These are phyloP conservation scores for Salvelinus fontinalis DNA, from an alignment of 2,113 vertebrate genomes.

Conservation along the genomic window DNA sequence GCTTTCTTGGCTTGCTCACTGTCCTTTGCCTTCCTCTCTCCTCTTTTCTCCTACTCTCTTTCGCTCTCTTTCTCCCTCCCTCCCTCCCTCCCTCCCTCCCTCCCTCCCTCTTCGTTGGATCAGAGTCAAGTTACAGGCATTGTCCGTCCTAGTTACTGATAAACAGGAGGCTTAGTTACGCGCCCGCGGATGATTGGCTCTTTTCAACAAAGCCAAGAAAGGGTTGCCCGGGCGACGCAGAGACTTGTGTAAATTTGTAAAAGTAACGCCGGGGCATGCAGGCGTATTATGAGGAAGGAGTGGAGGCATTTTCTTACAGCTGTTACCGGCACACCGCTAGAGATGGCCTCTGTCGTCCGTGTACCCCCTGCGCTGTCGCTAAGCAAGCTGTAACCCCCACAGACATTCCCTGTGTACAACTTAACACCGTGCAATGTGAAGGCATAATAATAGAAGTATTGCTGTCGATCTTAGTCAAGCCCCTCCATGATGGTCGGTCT, in stretches of 20 bases:
- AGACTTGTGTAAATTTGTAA: conserved; percentile 55
- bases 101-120: conserved; percentile 3
- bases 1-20: conserved; percentile 15
- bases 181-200: conserved; percentile 52
- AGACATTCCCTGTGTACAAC: too few species aligned
- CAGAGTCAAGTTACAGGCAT: conserved; percentile 44
- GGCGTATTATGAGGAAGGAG: conserved; percentile 20
- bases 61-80: not conserved
- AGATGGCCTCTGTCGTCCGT: not conserved
- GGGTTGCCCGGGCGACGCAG: conserved; percentile 48
- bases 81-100: not conserved
- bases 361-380: not conserved
- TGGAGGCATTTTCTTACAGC: conserved; percentile 32
- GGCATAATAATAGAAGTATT: not conserved
- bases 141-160: conserved; percentile 57
- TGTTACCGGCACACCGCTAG: conserved; percentile 24
- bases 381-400: not conserved
- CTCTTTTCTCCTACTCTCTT: not conserved
- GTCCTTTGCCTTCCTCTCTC: not conserved
- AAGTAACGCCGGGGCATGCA: conserved; percentile 13
- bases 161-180: conserved; percentile 60
- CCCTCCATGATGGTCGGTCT: too few species aligned
- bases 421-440: not conserved
- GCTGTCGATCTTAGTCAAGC: too few species aligned
- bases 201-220: conserved; percentile 41